These are phyloP conservation scores for Cochlearius cochlearius DNA, from an alignment of 2,113 vertebrate species.

Conservation along the genomic window DNA sequence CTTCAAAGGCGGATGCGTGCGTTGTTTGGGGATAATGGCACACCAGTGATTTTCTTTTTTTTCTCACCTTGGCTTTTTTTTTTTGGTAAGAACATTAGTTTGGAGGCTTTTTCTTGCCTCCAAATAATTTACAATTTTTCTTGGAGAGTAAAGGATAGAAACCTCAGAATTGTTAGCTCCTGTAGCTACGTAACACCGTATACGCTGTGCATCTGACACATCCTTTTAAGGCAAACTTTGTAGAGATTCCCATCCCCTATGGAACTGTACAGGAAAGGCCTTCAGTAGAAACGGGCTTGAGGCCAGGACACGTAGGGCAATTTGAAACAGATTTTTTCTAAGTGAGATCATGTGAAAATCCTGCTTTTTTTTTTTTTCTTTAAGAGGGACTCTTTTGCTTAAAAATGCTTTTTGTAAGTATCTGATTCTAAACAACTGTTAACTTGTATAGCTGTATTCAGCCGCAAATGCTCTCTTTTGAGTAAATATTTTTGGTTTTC, in stretches of 20 bases:
- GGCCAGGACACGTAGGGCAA: conserved; percentile 57
- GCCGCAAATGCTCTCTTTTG: not conserved
- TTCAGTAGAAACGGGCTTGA: conserved; percentile 45
- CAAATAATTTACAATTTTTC: not conserved
- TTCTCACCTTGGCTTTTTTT: not conserved
- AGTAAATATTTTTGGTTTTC: not conserved
- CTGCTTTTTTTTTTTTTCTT: not conserved
- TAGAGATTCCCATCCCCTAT: conserved; percentile 51
- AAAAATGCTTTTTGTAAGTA: conserved; percentile 16
- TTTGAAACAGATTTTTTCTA: conserved; percentile 67
- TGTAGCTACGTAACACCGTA: not conserved
- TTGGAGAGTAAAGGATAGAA: not conserved
- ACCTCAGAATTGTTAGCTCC: not conserved
- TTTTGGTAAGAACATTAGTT: not conserved
- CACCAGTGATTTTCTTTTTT: not conserved
- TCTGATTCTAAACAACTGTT: conserved; percentile 18
- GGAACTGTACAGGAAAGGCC: conserved; percentile 59
- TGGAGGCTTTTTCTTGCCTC: not conserved
- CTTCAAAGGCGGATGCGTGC: not conserved
- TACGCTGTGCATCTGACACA: not conserved
- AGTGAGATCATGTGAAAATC: conserved; percentile 74
- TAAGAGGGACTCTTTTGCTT: conserved; percentile 5
- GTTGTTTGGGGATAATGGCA: not conserved
- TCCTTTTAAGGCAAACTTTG: conserved; percentile 65
- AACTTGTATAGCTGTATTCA: not conserved